Evolutionary conservation across 2,888 invertebrate species (phyloP).

Genomic region (Parapristionchus giblindavisi): DNA sequence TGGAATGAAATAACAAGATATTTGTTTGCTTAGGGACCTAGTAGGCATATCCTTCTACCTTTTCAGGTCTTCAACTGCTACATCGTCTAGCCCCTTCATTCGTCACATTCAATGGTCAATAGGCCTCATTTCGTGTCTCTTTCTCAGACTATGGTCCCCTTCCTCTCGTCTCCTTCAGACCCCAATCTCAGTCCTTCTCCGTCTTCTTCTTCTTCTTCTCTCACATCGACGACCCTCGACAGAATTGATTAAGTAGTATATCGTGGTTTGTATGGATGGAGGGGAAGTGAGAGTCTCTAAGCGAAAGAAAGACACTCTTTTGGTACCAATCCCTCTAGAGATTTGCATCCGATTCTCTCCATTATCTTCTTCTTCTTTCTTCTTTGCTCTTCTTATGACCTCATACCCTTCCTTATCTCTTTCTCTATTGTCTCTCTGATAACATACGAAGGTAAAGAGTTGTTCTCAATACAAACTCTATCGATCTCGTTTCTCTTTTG

Average conservation of each 20-base stretch:
- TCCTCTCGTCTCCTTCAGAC: constrained; percentile 11
- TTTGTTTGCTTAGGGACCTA: no score
- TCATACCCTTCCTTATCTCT: constrained; percentile 21
- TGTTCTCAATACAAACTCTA: not conserved
- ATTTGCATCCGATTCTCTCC: constrained; percentile 13
- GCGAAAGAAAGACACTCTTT: constrained; percentile 3
- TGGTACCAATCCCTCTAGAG: constrained; percentile 27
- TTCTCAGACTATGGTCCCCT: not conserved
- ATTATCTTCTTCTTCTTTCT: constrained; percentile 20
- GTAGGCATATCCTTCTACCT: no score
- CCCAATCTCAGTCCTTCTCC: constrained; percentile 24
- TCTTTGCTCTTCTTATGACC: constrained; percentile 16
- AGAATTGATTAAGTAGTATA: constrained; percentile 35
- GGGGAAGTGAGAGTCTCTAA: constrained; percentile 32
- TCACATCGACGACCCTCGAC: constrained; percentile 20
- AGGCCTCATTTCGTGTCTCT: constrained; percentile 35
- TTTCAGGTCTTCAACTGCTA: constrained; percentile 3
- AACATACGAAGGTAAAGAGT: not conserved
- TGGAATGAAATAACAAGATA: no score
- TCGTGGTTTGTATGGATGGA: constrained; percentile 19
- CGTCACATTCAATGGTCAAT: no score
- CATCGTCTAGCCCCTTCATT: no score
- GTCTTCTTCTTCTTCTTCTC: constrained; percentile 11
- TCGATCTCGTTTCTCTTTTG: not conserved
- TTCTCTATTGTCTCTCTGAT: not conserved